Base-by-base conservation (phyloP, 2,113 vertebrate genomes). In the Anguilla rostrata region DNA sequence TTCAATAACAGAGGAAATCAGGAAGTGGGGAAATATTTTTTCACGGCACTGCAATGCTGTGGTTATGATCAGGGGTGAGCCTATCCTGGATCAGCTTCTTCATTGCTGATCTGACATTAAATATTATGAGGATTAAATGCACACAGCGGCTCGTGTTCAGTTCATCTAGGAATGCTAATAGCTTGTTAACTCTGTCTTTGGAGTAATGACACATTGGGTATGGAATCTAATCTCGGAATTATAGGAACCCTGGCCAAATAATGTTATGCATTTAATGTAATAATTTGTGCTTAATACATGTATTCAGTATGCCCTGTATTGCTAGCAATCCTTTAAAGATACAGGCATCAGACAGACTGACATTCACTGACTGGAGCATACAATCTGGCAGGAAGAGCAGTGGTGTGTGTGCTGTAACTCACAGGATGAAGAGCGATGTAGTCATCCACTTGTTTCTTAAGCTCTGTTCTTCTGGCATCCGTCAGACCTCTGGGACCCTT, bases 361-460 rank as follows among this genome's bases (percentile, higher is more conserved):
- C 29, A 78, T 57, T 78, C 43, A 46, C 22, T 66, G 60, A 66
- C 60, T 8, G 60, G 60, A 66, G 60, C 18, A 26, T 26, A 66
- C 22, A 66, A 20, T 66, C 26, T 29, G 3, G 14, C 14, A 56
- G 43, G 75, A 26, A 85, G 49, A 0, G 12, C n/a, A 56, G 39
- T 16, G 40, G 1, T 40, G 29, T 26, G 9, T 18, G 40, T 39
- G 39, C 29, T 53, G 78, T 85, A 88, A 95, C 95, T 94, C 91
- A 99, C 98, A 78, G 94, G 94, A 90, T 97, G 95, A 29, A 92
- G 92, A 89, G 91, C 90, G 88, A 97, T 86, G 91, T 97, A 94
- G 41, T 96, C 94, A 86, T 98, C 96, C 90, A 98, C 95, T 94
- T 95, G 95, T 87, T 93, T 94, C 91, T 96, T 96, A 39, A 99